A percentile compares a stretch with the other conserved stretches of the same genome.
These are phyloP conservation scores for Neodiprion pinetum DNA, from an alignment of 1,140 invertebrate species.

Conservation along the genomic window DNA sequence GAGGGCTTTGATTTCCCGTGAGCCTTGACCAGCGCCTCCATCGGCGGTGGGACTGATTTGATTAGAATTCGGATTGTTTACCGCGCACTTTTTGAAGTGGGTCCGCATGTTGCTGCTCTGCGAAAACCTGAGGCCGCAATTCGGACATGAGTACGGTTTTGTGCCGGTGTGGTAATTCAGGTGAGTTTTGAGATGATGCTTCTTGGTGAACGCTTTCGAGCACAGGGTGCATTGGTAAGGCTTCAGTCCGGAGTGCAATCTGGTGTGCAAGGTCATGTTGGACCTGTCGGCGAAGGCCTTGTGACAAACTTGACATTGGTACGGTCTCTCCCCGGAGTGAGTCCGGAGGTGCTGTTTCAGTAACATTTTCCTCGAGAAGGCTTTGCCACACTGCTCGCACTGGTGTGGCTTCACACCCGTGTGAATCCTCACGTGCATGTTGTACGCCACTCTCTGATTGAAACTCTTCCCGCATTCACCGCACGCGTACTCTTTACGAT, in stretches of 20 bases:
- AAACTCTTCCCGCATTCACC: conserved; percentile 78
- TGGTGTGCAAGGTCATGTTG: conserved; percentile 81
- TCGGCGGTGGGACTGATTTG: conserved; percentile 12
- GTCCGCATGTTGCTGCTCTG: conserved; percentile 83
- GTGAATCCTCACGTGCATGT: conserved; percentile 83
- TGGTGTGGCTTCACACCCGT: conserved; percentile 86
- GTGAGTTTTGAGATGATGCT: conserved; percentile 84
- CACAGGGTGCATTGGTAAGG: conserved; percentile 88
- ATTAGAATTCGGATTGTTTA: conserved; percentile 31
- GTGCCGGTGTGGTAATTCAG: conserved; percentile 81
- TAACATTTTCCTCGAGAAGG: conserved; percentile 84
- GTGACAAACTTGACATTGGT: conserved; percentile 72
- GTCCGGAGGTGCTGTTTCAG: conserved; percentile 80
- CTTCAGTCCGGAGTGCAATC: conserved; percentile 81
- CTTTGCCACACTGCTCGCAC: conserved; percentile 84
- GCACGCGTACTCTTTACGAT: conserved; percentile 79
- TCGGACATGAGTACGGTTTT: conserved; percentile 78
- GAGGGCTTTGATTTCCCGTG: neutral
- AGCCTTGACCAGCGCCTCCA: neutral
- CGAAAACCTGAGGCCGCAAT: conserved; percentile 76
- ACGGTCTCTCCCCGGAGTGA: conserved; percentile 81
- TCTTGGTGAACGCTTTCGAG: conserved; percentile 87
- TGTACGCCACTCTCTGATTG: conserved; percentile 82
- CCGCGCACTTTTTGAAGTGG: conserved; percentile 74
- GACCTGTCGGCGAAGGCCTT: conserved; percentile 82